These are phyloP conservation scores for Antheraea mylitta DNA, from an alignment of 1,140 invertebrate genomes.

Conservation along the genomic window DNA sequence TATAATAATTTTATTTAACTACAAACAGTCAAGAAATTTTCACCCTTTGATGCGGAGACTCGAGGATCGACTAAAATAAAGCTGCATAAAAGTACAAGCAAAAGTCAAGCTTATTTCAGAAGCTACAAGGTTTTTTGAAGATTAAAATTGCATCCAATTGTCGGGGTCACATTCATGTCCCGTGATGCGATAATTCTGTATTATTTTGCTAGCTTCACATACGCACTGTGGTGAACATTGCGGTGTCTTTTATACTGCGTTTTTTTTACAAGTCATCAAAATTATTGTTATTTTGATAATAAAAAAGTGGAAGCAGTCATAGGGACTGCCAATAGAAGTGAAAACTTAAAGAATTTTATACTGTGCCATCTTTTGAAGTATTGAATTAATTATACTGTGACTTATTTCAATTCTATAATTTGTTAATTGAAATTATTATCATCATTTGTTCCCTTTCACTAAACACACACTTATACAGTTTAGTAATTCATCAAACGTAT, in stretches of 20 bases:
- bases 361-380: no score
- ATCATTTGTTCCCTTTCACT: no score
- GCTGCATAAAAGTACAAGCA: not conserved
- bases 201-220: slow-evolving; percentile 44
- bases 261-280: not conserved
- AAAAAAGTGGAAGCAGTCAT: no score
- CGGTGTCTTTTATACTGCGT: not conserved
- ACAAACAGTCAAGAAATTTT: slow-evolving; percentile 8
- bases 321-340: no score
- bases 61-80: not conserved
- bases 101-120: not conserved
- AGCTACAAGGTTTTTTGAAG: not conserved
- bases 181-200: slow-evolving; percentile 39
- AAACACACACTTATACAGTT: no score
- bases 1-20: slow-evolving; percentile 2
- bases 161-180: slow-evolving; percentile 22
- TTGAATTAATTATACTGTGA: no score
- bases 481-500: no score
- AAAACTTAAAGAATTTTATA: no score
- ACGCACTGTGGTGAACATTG: slow-evolving; percentile 25
- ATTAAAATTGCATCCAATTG: not conserved
- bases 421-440: no score
- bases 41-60: not conserved
- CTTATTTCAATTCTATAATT: no score
- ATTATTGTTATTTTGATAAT: no score